Evolutionary conservation across 1,140 invertebrate species (phyloP), one percentile per base, ranked within the genome.

Genomic region (Thaumatotibia leucotreta): DNA sequence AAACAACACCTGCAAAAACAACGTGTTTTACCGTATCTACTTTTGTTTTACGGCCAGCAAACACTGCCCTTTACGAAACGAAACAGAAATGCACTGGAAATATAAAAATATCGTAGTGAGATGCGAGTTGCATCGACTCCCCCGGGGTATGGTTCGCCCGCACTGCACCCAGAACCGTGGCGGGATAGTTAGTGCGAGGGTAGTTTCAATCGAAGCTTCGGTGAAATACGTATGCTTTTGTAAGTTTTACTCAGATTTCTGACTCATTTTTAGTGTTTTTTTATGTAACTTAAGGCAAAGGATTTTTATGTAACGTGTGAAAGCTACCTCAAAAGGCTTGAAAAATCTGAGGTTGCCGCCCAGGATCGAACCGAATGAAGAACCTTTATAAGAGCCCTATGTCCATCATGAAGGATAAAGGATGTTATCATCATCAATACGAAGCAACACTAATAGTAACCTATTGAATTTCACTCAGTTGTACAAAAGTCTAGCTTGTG

Each of bases 51-150:
- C 73, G 69, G 61, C 67, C 63, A 64, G 75, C 79, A 79, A 78
- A 79, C 67, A 70, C 52, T 73, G 67, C 72, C 71, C 70, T 80
- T 85, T 79, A 68, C 73, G 73, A 61, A 79, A 74, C 68, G 58
- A 63, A 74, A 82, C 74, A 75, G 75, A 80, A 82, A 78, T 83
- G 72, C 76, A 80, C 75, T 80, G 77, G 75, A 81, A 81, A 83
- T 82, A 83, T 82, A 82, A 84, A 81, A 84, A 83, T 81, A 76
- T 78, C 68, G 68, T 75, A 75, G 72, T 75, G 72, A 75, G 75
- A 77, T 74, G 72, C 71, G 74, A 74, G 66, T 79, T 72, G 75
- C 75, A 77, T 75, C 62, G 68, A 64, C 45, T 77, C 77, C 74
- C 75, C 65, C 54, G n/a, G 72, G 75, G 74, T 70, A 61, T 68